These are phyloP conservation scores for Seriola quinqueradiata DNA, from an alignment of 2,113 vertebrate genomes.

Conservation along the genomic window DNA sequence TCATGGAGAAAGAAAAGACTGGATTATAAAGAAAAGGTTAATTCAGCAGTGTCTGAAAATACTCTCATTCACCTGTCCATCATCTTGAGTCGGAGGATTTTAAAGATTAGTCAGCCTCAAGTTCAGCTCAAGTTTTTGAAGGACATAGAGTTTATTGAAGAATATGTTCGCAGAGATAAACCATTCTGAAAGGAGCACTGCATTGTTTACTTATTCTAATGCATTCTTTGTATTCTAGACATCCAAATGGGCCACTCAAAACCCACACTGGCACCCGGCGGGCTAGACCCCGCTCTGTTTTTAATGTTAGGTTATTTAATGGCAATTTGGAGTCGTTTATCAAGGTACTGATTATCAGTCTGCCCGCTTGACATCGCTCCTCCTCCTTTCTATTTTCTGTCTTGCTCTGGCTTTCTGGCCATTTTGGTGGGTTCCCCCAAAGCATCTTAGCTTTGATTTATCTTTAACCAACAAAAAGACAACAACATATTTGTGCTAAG, in stretches of 20 bases:
- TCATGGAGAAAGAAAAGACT: conserved; percentile 24
- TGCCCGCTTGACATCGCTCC: conserved; percentile 76
- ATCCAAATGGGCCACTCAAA: conserved; percentile 92
- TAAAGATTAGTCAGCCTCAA: conserved; percentile 16
- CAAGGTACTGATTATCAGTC: conserved; percentile 89
- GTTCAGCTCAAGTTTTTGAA: conserved; percentile 22
- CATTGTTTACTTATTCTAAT: conserved; percentile 56
- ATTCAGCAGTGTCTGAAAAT: conserved; percentile 34
- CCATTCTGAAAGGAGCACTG: conserved; percentile 1
- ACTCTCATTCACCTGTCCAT: conserved; percentile 13
- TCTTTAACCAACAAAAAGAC: conserved; percentile 30
- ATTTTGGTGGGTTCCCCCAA: conserved; percentile 66
- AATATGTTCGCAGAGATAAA: not conserved
- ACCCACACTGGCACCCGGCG: conserved; percentile 93
- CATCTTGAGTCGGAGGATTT: conserved; percentile 22
- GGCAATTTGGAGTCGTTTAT: conserved; percentile 96
- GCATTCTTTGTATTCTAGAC: conserved; percentile 90
- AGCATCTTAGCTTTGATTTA: conserved; percentile 59
- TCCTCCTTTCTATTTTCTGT: conserved; percentile 82
- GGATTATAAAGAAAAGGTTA: conserved; percentile 22
- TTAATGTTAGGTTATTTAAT: conserved; percentile 97
- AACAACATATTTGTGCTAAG: conserved; percentile 81
- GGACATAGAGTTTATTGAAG: not conserved
- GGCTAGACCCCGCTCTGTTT: conserved; percentile 91
- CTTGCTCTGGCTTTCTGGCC: conserved; percentile 70